Conservation (phyloP, 1,140 invertebrate species). For the Mylabris phalerata region DNA sequence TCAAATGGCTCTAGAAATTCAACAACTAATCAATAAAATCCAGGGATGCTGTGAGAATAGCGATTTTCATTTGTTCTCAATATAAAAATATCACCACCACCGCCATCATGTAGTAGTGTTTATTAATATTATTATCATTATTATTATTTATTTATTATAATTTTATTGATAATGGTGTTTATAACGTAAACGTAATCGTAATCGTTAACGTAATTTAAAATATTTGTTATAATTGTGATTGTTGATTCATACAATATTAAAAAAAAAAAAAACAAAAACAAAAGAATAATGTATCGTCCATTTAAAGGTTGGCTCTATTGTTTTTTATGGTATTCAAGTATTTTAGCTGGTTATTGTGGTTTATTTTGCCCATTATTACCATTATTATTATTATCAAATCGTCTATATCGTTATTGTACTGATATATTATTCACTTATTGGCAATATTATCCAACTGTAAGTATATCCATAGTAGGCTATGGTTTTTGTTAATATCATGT, state of each 20-base stretch:
- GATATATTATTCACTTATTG: slow-evolving; percentile 66
- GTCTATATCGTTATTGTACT: slow-evolving; percentile 55
- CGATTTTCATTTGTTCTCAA: no score
- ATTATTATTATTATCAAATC: slow-evolving; percentile 59
- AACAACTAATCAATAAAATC: no score
- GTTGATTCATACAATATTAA: neutral
- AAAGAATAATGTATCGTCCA: slow-evolving; percentile 16
- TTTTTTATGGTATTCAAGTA: slow-evolving; percentile 52
- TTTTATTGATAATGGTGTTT: slow-evolving; percentile 1
- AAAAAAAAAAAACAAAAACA: no score
- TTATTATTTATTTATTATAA: slow-evolving; percentile 1
- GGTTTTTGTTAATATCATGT: neutral
- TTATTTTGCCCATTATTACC: slow-evolving; percentile 63
- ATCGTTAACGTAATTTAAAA: neutral
- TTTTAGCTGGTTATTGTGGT: slow-evolving; percentile 50
- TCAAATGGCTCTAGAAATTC: no score
- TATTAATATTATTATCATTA: neutral
- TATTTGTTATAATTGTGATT: neutral
- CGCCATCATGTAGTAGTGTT: neutral
- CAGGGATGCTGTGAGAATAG: no score
- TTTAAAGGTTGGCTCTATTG: slow-evolving; percentile 47
- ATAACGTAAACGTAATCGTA: neutral
- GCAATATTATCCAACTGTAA: slow-evolving; percentile 74
- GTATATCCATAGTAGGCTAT: slow-evolving; percentile 28
- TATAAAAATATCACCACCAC: no score